Evolutionary conservation across 1,140 invertebrate genomes (phyloP).

Genomic region (Drosophila guanche): DNA sequence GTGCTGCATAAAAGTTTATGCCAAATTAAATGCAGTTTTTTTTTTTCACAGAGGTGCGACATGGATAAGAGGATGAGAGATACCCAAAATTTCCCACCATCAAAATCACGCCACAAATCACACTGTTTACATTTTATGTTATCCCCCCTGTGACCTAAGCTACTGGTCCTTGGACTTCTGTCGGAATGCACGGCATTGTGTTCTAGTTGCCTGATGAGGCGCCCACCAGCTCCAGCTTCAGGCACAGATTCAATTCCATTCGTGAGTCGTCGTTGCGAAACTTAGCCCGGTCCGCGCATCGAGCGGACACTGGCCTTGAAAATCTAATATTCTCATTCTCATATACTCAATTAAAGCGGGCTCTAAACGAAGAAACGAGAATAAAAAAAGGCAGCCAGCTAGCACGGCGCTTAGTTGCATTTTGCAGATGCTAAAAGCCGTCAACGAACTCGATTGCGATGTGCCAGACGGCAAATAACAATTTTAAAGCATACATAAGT

Average conservation of each 20-base stretch:
- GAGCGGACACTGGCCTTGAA: conserved; percentile 53
- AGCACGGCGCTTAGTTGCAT: conserved; percentile 47
- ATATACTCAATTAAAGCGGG: conserved; percentile 51
- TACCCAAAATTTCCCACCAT: no score
- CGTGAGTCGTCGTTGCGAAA: conserved; percentile 33
- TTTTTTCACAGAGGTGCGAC: background rate
- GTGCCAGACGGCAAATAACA: conserved; percentile 39
- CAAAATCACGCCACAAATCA: no score
- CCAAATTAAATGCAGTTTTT: conserved; percentile 8
- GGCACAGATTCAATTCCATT: conserved; percentile 2
- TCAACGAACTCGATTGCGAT: conserved; percentile 46
- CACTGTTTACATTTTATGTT: no score
- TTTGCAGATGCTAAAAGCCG: conserved; percentile 57
- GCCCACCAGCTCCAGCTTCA: conserved; percentile 30
- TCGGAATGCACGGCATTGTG: conserved; percentile 34
- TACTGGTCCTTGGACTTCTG: conserved; percentile 9
- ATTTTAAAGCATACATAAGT: conserved; percentile 24
- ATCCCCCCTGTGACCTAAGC: background rate
- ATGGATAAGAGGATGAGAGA: no score
- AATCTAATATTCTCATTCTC: conserved; percentile 57
- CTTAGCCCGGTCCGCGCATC: conserved; percentile 24
- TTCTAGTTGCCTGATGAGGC: conserved; percentile 47
- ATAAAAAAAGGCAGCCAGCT: background rate
- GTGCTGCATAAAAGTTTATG: conserved; percentile 3
- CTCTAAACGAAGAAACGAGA: conserved; percentile 14